Base-by-base conservation (phyloP, 2,113 vertebrate genomes). In the Eonycteris spelaea region DNA sequence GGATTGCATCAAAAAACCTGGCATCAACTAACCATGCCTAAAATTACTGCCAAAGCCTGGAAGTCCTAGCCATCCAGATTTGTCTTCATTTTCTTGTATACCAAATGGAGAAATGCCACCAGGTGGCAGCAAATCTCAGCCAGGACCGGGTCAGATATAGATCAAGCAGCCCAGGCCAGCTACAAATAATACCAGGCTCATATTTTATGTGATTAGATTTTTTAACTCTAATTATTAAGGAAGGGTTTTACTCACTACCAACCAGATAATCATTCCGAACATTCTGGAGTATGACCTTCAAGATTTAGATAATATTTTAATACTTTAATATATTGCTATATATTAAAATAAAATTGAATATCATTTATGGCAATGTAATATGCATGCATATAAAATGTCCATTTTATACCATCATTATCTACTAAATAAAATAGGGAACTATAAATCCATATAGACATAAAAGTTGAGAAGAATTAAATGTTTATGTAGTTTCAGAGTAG, bases 81-180 rank as follows among this genome's bases (percentile, higher is more conserved):
- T 83, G 57, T 79, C 24, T 13, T 73, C 14, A 28, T 88, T 77
- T 93, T 78, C 68, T 91, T 28, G 79, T 86, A 92, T 16, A 35
- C 8, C 71, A 91, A 86, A 24, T 26, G 48, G 40, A 95, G 61
- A 94, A 86, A 83, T 74, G 57, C 96, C 97, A 96, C 94, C 90
- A 97, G 94, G 40, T 91, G 95, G 97, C 92, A 91, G 83, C 86
- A 96, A 91, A 93, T 28, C 15, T 22, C 8, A 94, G 55, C n/a
- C 28, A 95, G 28, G 35, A 93, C 33, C 24, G 68, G 15, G n/a
- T 84, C 63, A 95, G 79, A 90, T 78, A 33, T 61, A 24, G 40
- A 83, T 83, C 85, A 94, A 40, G 53, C 38, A 70, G 38, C 53
- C 43, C 55, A 55, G 35, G 26, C 7, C 57, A 79, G 22, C 30